Percentiles rank a stretch among this genome's conserved stretches.
Conservation (phyloP, 35 echinoderm and acorn worm species). For the Apostichopus parvimensis region DNA sequence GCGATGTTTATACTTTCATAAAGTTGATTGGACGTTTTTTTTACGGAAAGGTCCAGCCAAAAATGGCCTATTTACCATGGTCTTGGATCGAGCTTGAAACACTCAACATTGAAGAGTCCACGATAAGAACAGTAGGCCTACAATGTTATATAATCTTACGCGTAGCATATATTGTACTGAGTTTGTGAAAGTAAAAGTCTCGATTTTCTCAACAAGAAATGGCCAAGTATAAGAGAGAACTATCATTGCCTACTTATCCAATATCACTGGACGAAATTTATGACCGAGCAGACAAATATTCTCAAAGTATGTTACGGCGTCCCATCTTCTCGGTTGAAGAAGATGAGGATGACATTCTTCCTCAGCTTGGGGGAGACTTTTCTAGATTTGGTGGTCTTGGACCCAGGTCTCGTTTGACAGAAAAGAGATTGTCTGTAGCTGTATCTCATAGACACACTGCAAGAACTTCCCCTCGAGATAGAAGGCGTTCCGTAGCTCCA, state of each 20-base stretch:
- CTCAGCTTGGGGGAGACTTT: background rate
- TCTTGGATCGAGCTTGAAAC: background rate
- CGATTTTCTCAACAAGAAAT: background rate
- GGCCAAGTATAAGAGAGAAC: slow-evolving; percentile 11
- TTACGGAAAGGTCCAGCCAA: no score
- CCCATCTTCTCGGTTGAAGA: slow-evolving; percentile 68
- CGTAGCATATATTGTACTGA: background rate
- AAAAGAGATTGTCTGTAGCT: slow-evolving; percentile 35
- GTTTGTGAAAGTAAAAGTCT: no score
- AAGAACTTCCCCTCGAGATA: background rate
- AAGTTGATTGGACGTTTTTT: no score
- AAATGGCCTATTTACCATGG: no score
- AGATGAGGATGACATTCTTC: slow-evolving; percentile 18
- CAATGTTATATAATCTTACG: background rate
- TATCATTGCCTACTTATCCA: slow-evolving; percentile 54
- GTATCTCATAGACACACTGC: background rate
- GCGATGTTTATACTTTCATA: no score
- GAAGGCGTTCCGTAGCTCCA: background rate
- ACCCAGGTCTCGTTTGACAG: background rate
- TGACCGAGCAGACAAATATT: slow-evolving; percentile 70
- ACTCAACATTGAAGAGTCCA: background rate
- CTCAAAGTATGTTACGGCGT: slow-evolving; percentile 61
- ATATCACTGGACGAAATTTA: slow-evolving; percentile 88
- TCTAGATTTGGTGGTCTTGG: background rate
- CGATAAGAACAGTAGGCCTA: background rate